These are phyloP conservation scores for Eupithecia pulchellata DNA, from an alignment of 2,888 invertebrate genomes.

Conservation along the genomic window DNA sequence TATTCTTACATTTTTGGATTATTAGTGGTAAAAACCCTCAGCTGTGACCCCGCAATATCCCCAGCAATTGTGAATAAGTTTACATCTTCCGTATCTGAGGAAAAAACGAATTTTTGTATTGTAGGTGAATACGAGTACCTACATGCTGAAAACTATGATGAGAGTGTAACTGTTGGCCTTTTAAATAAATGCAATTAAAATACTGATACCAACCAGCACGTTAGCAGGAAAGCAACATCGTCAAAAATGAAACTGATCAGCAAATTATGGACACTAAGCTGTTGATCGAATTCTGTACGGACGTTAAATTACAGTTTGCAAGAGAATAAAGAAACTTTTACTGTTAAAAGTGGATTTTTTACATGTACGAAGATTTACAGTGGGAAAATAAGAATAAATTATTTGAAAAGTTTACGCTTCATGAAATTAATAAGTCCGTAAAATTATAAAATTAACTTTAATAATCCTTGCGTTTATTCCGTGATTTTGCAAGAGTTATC, in stretches of 20 bases:
- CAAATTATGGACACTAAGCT: neutral
- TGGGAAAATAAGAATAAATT: neutral
- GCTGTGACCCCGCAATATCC: neutral
- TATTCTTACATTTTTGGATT: neutral
- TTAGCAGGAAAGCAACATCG: too few relatives aligned
- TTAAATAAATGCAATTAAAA: too few relatives aligned
- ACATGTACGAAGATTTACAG: neutral
- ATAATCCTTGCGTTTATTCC: neutral
- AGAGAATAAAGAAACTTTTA: neutral
- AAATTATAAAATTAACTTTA: neutral
- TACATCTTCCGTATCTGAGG: too few relatives aligned
- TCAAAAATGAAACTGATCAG: neutral
- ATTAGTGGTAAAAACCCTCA: neutral
- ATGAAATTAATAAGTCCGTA: neutral
- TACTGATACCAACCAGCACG: too few relatives aligned
- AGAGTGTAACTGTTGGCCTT: too few relatives aligned
- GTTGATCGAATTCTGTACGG: neutral
- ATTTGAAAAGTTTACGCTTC: neutral
- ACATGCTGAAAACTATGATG: too few relatives aligned
- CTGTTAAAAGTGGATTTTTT: constrained; percentile 3
- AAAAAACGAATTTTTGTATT: too few relatives aligned
- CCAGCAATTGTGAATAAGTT: too few relatives aligned
- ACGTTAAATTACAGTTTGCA: constrained; percentile 7
- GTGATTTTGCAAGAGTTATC: neutral
- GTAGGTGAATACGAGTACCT: too few relatives aligned